Evolutionary conservation across 2,113 vertebrate genomes (phyloP).

Genomic region (Daphoenositta chrysoptera): DNA sequence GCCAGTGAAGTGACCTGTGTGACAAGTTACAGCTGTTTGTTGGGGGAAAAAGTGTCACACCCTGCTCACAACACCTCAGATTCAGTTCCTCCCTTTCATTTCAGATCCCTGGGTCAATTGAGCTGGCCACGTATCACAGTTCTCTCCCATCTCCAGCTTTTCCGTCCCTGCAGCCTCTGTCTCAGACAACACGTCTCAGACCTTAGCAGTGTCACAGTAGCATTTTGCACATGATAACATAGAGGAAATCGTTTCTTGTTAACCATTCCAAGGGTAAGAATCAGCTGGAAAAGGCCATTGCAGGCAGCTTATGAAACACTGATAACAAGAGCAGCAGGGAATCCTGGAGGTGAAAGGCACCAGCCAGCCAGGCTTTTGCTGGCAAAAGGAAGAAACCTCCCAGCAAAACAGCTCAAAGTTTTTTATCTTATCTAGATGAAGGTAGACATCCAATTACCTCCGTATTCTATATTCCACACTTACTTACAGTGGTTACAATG

Average conservation of each 20-base stretch:
- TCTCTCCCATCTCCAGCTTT: neutral
- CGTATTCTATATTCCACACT: neutral
- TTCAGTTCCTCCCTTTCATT: neutral
- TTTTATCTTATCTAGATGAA: neutral
- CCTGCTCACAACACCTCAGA: neutral
- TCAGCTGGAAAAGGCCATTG: neutral
- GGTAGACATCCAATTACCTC: neutral
- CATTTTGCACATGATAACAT: neutral
- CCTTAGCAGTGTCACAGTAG: neutral
- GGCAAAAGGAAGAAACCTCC: neutral
- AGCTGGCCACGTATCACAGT: neutral
- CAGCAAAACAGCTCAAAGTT: neutral
- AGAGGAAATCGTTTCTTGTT: neutral
- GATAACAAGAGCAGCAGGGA: neutral
- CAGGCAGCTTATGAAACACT: neutral
- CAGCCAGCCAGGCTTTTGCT: fast-evolving
- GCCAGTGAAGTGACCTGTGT: neutral
- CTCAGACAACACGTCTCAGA: neutral
- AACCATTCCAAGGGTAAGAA: neutral
- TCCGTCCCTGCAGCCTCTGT: neutral
- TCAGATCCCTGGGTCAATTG: neutral
- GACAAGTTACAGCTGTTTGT: neutral
- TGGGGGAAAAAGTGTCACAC: too few species aligned
- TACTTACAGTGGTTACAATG: neutral
- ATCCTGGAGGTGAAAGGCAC: neutral